Evolutionary conservation across 2,113 vertebrate genomes (phyloP), one percentile per base, ranked within the genome.

Genomic region (Otus sunia): DNA sequence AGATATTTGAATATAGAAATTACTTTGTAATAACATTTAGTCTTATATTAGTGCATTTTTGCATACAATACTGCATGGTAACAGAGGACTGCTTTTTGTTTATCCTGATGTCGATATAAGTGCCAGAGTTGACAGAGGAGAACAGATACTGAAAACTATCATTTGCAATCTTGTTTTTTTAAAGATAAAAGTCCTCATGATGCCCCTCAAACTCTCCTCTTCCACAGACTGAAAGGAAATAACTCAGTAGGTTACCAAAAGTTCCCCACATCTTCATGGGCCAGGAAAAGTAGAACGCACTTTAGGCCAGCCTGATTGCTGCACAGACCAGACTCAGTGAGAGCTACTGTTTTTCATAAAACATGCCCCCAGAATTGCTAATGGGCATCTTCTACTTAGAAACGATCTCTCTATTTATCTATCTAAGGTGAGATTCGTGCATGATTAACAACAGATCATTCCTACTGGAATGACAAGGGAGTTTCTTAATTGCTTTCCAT

Each of bases 361-460:
- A 55, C 23, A 20, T 1, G 0, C 8, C 55, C 30, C 29, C 9
- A 12, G 56, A 49, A 7, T 53, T 88, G 59, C 77, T 84, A 95
- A 93, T 94, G 53, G 80, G 2, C 32, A 36, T 92, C 69, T 86
- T 43, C 32, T 90, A 26, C 52, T 88, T 66, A 84, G 45, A 81
- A 89, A 81, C 79, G 89, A 77, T 8, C 21, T 59, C 9, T 43
- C n/a, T 77, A 9, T 29, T 86, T 92, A 69, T 94, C 79, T 94
- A 39, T 90, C 94, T 86, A 91, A 83, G 53, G 37, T 96, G 82
- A 91, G 50, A 82, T 95, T 96, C 94, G 15, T 91, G 45, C 95
- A 84, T 91, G 27, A 49, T 68, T 91, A 96, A 85, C 80, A 93
- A 77, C 15, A 96, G n/a, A 93, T 22, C 60, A 50, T 39, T 11